These are phyloP conservation scores for Scaptodrosophila lebanonensis DNA, from an alignment of 1,140 invertebrate species.

Conservation along the genomic window DNA sequence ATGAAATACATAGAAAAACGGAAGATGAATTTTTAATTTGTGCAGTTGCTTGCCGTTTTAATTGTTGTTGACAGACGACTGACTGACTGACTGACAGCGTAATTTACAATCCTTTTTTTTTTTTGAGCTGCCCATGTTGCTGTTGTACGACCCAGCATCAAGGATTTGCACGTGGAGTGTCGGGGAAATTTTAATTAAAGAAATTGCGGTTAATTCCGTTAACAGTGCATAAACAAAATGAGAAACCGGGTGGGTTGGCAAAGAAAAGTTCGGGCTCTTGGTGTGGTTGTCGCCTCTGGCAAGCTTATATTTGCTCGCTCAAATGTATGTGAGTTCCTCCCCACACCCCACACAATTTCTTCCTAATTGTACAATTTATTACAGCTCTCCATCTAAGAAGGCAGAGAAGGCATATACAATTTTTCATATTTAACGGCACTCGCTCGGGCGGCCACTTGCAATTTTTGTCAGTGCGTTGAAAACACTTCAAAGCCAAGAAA, in stretches of 20 bases:
- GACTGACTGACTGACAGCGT: constrained; percentile 68
- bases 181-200: constrained; percentile 76
- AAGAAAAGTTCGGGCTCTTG: constrained; percentile 20
- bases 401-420: no score
- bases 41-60: constrained; percentile 71
- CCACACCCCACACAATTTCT: constrained; percentile 40
- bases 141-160: constrained; percentile 4
- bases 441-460: no score
- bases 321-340: constrained; percentile 16
- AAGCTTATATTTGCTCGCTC: constrained; percentile 18
- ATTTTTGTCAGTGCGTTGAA: no score
- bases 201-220: constrained; percentile 77
- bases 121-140: background rate
- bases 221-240: constrained; percentile 22
- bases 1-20: constrained; percentile 37
- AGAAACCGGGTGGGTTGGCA: constrained; percentile 20
- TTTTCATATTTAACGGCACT: no score
- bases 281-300: constrained; percentile 22
- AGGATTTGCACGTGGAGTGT: constrained; percentile 8
- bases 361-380: constrained; percentile 46
- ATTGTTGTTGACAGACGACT: constrained; percentile 71
- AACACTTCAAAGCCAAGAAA: constrained; percentile 39
- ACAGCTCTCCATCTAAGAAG: background rate
- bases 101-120: constrained; percentile 67
- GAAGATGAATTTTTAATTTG: constrained; percentile 76